Evolutionary conservation across 2,113 vertebrate genomes (phyloP), one percentile per base, ranked within the genome.

Genomic region (Nipponia nippon): DNA sequence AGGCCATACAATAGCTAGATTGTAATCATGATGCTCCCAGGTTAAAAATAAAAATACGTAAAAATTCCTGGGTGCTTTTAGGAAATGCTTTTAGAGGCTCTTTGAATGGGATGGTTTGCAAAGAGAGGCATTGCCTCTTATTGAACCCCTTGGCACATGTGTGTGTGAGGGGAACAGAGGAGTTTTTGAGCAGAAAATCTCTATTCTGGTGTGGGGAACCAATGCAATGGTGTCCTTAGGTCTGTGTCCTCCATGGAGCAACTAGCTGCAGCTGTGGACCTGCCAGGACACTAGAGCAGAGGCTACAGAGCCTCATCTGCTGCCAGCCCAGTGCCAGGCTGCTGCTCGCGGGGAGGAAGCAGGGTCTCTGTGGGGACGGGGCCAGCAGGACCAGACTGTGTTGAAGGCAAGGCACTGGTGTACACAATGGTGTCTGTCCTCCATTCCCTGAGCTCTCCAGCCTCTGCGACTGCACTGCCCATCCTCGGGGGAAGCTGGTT

Each of bases 1-100:
- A 50, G 67, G 38, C 38, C 42, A 77, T 44, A 0, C 1, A 0
- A 5, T 34, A 6, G 29, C 38, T 56, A 3, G n/a, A 16, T 6
- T 47, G 38, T 22, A 66, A 10, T 56, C 16, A 7, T 0, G 1
- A 13, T 44, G 67, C 36, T 65, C 32, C 18, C 34, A 19, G 72
- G 47, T 76, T 83, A 42, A 67, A 83, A 55, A 75, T 36, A 40
- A 87, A 77, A 49, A 17, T 17, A 2, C 13, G 3, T 36, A 8
- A 53, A 72, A 65, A 62, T 16, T 40, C 29, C 27, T 44, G 82
- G 16, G 2, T 70, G 46, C 86, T 80, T 58, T 47, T 70, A 53
- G 46, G 7, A 13, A 63, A 16, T 29, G 72, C 44, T 87, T 78
- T 11, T 50, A 27, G 78, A 44, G 56, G 38, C 44, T 69, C 30